Conservation (phyloP, 2,888 invertebrate species). For the Aradus depressus region DNA sequence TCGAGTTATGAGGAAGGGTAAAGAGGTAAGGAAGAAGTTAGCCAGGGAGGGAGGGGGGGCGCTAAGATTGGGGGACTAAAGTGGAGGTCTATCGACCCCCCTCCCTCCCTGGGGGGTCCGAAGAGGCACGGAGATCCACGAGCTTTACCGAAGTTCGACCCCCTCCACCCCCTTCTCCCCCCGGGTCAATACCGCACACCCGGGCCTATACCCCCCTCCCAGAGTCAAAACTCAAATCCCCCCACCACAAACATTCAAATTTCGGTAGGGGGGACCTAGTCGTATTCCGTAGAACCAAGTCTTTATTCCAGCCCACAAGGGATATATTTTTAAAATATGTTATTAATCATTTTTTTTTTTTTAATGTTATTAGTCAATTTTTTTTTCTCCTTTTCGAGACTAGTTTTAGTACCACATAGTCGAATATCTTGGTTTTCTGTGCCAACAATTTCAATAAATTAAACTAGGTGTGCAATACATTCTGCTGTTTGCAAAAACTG, state of each 20-base stretch:
- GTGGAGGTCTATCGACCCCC: constrained; percentile 33
- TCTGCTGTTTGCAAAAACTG: too few species aligned
- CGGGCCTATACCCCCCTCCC: constrained; percentile 11
- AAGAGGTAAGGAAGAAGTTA: background rate
- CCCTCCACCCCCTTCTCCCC: constrained; percentile 9
- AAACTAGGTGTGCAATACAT: too few species aligned
- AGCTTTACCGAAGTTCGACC: constrained; percentile 33
- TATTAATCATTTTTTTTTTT: too few species aligned
- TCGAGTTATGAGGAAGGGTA: background rate
- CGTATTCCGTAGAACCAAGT: too few species aligned
- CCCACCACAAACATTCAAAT: constrained; percentile 24
- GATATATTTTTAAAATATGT: too few species aligned
- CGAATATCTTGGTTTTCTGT: too few species aligned
- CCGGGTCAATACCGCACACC: constrained; percentile 14
- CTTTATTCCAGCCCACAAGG: too few species aligned
- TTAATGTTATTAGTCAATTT: too few species aligned
- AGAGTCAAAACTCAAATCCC: constrained; percentile 27
- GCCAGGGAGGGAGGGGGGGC: background rate
- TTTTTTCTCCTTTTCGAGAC: too few species aligned
- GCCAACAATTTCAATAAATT: too few species aligned
- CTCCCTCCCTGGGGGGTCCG: constrained; percentile 27
- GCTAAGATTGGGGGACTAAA: constrained; percentile 13
- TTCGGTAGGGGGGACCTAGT: constrained; percentile 11
- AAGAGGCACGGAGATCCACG: constrained; percentile 31
- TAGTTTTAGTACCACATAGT: too few species aligned